Conservation (phyloP, 2,888 invertebrate species). For the Diplolepis rosae region DNA sequence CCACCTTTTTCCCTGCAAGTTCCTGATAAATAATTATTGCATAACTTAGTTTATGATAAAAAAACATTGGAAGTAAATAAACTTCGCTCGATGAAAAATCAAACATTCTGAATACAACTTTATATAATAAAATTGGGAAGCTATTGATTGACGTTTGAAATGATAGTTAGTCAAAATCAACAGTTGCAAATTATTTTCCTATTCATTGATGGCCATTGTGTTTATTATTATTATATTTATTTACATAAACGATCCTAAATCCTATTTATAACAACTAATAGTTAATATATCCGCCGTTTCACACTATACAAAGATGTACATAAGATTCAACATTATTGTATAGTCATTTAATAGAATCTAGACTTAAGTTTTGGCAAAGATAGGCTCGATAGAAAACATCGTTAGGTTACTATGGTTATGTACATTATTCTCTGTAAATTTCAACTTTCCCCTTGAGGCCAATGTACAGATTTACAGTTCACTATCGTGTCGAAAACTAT, state of each 20-base stretch:
- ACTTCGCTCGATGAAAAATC: not conserved
- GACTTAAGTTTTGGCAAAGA: slow-evolving; percentile 68
- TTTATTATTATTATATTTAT: slow-evolving; percentile 34
- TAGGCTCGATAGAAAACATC: slow-evolving; percentile 65
- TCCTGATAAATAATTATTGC: not conserved
- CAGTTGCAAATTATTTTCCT: slow-evolving; percentile 12
- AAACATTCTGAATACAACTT: not conserved
- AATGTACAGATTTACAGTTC: slow-evolving; percentile 66
- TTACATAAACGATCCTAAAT: slow-evolving; percentile 15
- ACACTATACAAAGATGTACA: slow-evolving; percentile 69
- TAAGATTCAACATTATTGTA: slow-evolving; percentile 66
- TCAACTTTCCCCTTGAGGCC: slow-evolving; percentile 56
- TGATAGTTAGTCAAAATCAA: not conserved
- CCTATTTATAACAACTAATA: slow-evolving; percentile 28
- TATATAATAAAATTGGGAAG: slow-evolving; percentile 21
- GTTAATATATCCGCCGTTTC: slow-evolving; percentile 48
- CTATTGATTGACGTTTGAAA: slow-evolving; percentile 2
- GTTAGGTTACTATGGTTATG: slow-evolving; percentile 54
- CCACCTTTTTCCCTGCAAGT: slow-evolving; percentile 3
- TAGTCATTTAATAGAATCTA: slow-evolving; percentile 53
- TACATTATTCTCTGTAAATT: slow-evolving; percentile 61
- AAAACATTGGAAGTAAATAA: slow-evolving; percentile 6
- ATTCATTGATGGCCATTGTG: slow-evolving; percentile 25
- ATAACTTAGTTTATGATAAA: not conserved
- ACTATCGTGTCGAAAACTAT: slow-evolving; percentile 56